Conservation (phyloP, 2,113 vertebrate species). For the Calyptomena viridis region DNA sequence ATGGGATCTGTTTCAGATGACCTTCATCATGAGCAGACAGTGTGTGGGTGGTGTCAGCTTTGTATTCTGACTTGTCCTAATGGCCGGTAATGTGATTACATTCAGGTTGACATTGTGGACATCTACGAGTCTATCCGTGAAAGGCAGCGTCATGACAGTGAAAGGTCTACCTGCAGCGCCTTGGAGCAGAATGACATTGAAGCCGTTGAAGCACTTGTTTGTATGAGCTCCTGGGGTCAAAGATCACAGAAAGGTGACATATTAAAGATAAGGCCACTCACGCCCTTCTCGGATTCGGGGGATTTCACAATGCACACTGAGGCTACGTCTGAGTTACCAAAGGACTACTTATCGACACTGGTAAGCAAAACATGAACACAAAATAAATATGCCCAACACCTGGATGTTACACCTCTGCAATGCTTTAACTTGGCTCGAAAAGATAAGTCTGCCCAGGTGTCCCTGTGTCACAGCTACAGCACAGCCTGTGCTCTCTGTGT, state of each 20-base stretch:
- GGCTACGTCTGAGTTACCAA: conserved; percentile 67
- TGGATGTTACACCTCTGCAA: not conserved
- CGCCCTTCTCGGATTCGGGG: conserved; percentile 93
- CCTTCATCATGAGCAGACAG: conserved; percentile 2
- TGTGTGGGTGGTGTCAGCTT: not conserved
- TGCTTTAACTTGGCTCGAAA: not conserved
- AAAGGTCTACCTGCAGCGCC: conserved; percentile 77
- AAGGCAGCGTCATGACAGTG: conserved; percentile 83
- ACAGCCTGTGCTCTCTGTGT: not conserved
- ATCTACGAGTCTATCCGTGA: conserved; percentile 80
- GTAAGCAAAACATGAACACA: conserved; percentile 69
- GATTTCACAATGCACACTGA: conserved; percentile 77
- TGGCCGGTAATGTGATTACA: conserved; percentile 62
- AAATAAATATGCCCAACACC: not conserved
- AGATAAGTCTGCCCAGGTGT: not conserved
- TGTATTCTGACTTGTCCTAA: conserved; percentile 46
- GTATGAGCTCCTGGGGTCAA: conserved; percentile 97
- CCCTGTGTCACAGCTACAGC: not conserved
- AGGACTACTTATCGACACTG: conserved; percentile 89
- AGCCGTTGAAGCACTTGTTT: conserved; percentile 92
- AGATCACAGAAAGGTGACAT: conserved; percentile 77
- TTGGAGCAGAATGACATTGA: conserved; percentile 92
- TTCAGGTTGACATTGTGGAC: conserved; percentile 83
- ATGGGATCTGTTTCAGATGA: conserved; percentile 4
- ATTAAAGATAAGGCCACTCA: conserved; percentile 85